phyloP scores from a whole-genome alignment of 2,797 vertebrate species.

The Spheniscus humboldti region DNA sequence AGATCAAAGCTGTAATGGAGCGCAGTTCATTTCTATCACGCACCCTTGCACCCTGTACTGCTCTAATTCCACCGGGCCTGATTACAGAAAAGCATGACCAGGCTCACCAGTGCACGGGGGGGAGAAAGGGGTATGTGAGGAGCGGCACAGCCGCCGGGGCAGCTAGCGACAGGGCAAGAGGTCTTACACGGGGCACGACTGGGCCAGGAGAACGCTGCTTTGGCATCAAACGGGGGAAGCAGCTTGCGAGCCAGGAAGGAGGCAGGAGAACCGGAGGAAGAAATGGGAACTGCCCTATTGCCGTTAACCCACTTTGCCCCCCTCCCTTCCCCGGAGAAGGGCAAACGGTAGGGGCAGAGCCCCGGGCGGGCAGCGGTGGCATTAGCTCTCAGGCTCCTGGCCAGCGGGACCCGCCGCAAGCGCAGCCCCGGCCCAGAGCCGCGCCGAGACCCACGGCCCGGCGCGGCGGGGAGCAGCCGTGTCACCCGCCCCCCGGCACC shows the following conservation, averaged over 20 bases:
- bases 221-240: neutral
- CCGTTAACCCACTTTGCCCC: accelerated
- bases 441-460: neutral
- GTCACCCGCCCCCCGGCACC: neutral
- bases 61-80: accelerated
- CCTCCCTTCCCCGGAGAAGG: neutral
- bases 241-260: neutral
- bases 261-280: neutral
- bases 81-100: neutral
- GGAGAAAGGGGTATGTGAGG: neutral
- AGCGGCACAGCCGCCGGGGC: neutral
- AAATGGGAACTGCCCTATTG: neutral
- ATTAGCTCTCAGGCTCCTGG: neutral
- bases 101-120: accelerated
- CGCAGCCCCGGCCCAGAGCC: neutral
- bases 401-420: neutral
- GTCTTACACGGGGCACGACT: accelerated
- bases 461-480: neutral
- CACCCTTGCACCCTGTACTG: neutral
- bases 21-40: neutral
- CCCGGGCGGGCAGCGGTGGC: accelerated
- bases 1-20: neutral
- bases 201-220: accelerated
- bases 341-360: accelerated
- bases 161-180: neutral